These are phyloP conservation scores for Hermaeophaga mercurialis DNA, from an alignment of 2,888 invertebrate species.

Conservation along the genomic window DNA sequence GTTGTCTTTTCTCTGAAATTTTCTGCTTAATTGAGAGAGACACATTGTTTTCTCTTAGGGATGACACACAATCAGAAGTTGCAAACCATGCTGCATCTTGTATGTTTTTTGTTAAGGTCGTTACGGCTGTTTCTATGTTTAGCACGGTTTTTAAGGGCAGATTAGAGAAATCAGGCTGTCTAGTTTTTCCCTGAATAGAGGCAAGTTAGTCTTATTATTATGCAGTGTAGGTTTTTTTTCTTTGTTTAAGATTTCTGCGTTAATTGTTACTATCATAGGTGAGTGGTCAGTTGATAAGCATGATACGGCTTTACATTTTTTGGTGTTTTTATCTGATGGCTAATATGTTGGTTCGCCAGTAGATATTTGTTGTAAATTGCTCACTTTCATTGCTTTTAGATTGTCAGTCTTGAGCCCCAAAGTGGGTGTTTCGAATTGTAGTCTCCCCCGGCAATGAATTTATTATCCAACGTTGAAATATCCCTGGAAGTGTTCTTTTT, in stretches of 20 bases:
- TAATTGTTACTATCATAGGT: not conserved
- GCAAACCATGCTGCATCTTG: not conserved
- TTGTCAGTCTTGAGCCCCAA: too few relatives aligned
- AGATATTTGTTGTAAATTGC: too few relatives aligned
- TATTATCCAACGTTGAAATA: too few relatives aligned
- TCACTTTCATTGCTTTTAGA: too few relatives aligned
- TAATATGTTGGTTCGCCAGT: too few relatives aligned
- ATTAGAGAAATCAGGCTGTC: not conserved
- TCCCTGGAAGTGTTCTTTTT: too few relatives aligned
- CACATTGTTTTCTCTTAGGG: not conserved
- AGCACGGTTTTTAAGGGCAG: not conserved
- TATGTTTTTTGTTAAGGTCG: not conserved
- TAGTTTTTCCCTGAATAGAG: not conserved
- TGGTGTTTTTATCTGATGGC: too few relatives aligned
- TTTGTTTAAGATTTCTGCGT: not conserved
- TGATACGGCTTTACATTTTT: not conserved
- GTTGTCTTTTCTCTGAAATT: not conserved
- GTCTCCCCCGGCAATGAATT: too few relatives aligned
- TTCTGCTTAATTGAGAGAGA: not conserved
- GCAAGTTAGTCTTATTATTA: not conserved
- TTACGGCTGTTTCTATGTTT: not conserved
- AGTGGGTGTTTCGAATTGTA: too few relatives aligned
- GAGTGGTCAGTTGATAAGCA: constrained; percentile 1
- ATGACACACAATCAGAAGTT: not conserved
- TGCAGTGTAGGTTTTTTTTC: not conserved